Conservation (phyloP, 2,113 vertebrate species). For the Gasterosteus nipponicus region DNA sequence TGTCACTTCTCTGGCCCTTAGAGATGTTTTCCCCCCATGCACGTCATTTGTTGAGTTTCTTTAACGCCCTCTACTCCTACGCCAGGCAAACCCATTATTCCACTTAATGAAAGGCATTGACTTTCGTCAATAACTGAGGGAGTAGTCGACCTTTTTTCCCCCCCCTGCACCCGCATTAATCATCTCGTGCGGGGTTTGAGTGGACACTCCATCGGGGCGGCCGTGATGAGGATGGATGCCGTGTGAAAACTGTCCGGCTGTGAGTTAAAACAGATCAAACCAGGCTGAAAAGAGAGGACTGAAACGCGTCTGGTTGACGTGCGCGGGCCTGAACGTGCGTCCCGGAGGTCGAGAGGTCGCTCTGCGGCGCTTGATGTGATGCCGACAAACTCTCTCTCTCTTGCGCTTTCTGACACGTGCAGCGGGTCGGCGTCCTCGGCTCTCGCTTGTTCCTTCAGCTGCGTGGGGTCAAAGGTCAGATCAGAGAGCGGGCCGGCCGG, state of each 20-base stretch:
- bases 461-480: slow-evolving; percentile 57
- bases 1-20: neutral
- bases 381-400: neutral
- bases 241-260: slow-evolving; percentile 49
- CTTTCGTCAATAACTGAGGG: neutral
- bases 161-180: slow-evolving; percentile 26
- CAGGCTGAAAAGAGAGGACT: neutral
- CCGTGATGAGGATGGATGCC: slow-evolving; percentile 42
- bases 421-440: slow-evolving; percentile 26
- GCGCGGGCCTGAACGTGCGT: neutral
- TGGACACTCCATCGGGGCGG: slow-evolving; percentile 4
- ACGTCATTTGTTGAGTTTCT: neutral
- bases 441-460: slow-evolving; percentile 43
- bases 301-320: neutral
- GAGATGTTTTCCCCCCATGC: neutral
- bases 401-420: slow-evolving; percentile 30
- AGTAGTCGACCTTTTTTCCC: slow-evolving; percentile 26
- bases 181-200: slow-evolving; percentile 37
- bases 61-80: slow-evolving; percentile 1
- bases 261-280: slow-evolving; percentile 53
- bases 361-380: slow-evolving; percentile 26
- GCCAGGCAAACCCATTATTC: slow-evolving; percentile 20
- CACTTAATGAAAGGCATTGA: slow-evolving; percentile 8
- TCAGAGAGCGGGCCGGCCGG: slow-evolving; percentile 19
- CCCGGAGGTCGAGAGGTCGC: slow-evolving; percentile 27